A percentile compares a stretch with the other conserved stretches of the same genome.
phyloP scores from a whole-genome alignment of 2,888 invertebrate genomes.

The Ophion ventricosus region DNA sequence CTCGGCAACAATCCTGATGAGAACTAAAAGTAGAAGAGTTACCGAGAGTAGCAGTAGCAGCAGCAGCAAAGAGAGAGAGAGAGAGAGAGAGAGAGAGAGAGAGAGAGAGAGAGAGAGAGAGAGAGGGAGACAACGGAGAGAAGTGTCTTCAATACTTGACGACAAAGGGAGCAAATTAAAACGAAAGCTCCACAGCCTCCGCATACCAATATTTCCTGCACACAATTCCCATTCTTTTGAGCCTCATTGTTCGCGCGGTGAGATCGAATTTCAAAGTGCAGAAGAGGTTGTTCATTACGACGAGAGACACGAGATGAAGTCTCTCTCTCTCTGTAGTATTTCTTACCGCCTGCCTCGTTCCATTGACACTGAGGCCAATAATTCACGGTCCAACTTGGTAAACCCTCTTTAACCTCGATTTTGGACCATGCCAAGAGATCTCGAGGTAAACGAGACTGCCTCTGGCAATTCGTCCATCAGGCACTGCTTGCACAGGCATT shows the following conservation, averaged over 20 bases:
- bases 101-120: not conserved
- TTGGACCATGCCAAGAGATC: conserved; percentile 19
- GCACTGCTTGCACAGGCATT: too few relatives aligned
- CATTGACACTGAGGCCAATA: conserved; percentile 28
- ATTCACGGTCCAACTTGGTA: conserved; percentile 41
- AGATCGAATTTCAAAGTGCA: conserved; percentile 50
- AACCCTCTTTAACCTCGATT: conserved; percentile 30
- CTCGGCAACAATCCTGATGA: conserved; percentile 30
- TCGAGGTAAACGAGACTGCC: conserved; percentile 2
- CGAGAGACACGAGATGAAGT: conserved; percentile 7
- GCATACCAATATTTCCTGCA: conserved; percentile 1
- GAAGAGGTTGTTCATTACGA: conserved; percentile 24
- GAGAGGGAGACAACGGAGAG: not conserved
- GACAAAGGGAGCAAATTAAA: not conserved
- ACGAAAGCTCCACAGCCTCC: not conserved
- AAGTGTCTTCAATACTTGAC: not conserved
- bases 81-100: not conserved
- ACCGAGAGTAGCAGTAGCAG: not conserved
- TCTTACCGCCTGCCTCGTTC: not conserved
- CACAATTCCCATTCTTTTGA: not conserved
- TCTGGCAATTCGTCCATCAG: not conserved
- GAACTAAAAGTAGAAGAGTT: conserved; percentile 4
- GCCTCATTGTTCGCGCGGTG: conserved; percentile 15
- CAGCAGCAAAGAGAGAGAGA: not conserved
- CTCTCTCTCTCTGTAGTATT: not conserved